phyloP scores from a whole-genome alignment of 1,140 invertebrate genomes.

The Littorina saxatilis region DNA sequence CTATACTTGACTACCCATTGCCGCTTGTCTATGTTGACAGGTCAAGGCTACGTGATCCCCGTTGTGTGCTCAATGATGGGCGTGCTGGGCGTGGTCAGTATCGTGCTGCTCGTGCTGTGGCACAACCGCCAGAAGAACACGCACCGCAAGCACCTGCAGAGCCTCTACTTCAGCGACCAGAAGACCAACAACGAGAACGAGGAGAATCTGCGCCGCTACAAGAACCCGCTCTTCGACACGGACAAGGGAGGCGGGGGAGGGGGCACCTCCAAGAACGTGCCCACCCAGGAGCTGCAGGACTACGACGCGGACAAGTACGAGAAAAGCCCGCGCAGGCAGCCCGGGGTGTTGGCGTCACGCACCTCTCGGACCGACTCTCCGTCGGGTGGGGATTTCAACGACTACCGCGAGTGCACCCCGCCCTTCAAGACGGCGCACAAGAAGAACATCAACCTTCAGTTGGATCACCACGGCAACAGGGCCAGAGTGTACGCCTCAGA shows the following conservation, averaged over 20 bases:
- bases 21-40: conserved; percentile 31
- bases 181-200: conserved; percentile 91
- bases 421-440: conserved; percentile 51
- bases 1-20: conserved; percentile 81
- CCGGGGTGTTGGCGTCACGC: not conserved
- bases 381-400: conserved; percentile 49
- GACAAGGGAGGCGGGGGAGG: conserved; percentile 51
- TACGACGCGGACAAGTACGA: conserved; percentile 66
- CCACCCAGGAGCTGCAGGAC: conserved; percentile 63
- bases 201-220: conserved; percentile 82
- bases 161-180: conserved; percentile 48
- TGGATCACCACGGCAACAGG: conserved; percentile 45
- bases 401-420: conserved; percentile 49
- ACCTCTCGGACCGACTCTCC: conserved; percentile 36
- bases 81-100: conserved; percentile 74
- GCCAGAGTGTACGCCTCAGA: conserved; percentile 53
- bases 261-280: conserved; percentile 46
- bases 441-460: conserved; percentile 58
- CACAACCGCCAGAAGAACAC: conserved; percentile 52
- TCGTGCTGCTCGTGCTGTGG: conserved; percentile 72
- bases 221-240: conserved; percentile 69
- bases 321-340: conserved; percentile 53
- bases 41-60: conserved; percentile 71
- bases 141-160: conserved; percentile 37
- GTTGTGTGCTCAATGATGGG: conserved; percentile 78